Evolutionary conservation across 1,140 invertebrate species (phyloP).

Genomic region (Achatina immaculata): DNA sequence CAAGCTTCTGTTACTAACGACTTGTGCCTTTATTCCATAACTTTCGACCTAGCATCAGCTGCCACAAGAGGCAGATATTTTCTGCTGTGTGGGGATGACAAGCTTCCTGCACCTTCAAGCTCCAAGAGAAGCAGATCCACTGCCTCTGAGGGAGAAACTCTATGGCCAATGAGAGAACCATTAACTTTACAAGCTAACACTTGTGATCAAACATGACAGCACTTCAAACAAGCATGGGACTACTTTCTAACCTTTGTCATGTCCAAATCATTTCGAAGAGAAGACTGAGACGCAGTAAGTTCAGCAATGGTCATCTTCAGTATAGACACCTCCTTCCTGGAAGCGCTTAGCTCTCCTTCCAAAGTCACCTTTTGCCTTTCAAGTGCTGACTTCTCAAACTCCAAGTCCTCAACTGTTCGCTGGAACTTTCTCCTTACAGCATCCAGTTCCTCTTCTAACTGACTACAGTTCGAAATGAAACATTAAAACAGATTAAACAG

Average conservation of each 20-base stretch:
- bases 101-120: too few relatives aligned
- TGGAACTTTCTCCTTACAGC: constrained; percentile 57
- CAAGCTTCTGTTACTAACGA: too few relatives aligned
- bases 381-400: constrained; percentile 58
- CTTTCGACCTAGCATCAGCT: too few relatives aligned
- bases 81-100: too few relatives aligned
- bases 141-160: too few relatives aligned
- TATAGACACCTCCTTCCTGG: constrained; percentile 56
- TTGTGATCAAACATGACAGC: too few relatives aligned
- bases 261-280: constrained; percentile 65
- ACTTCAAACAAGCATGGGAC: too few relatives aligned
- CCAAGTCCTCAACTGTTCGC: constrained; percentile 63
- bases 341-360: constrained; percentile 62
- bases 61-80: too few relatives aligned
- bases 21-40: too few relatives aligned
- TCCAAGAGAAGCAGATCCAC: too few relatives aligned
- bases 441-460: constrained; percentile 52
- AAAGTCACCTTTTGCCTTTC: constrained; percentile 60
- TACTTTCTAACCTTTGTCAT: constrained; percentile 67
- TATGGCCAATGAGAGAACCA: too few relatives aligned
- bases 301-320: constrained; percentile 64
- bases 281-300: constrained; percentile 62
- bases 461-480: background rate
- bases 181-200: too few relatives aligned
- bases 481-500: background rate